Evolutionary conservation across 2,113 vertebrate species (phyloP), one percentile per base, ranked within the genome.

Genomic region (Murina feae): DNA sequence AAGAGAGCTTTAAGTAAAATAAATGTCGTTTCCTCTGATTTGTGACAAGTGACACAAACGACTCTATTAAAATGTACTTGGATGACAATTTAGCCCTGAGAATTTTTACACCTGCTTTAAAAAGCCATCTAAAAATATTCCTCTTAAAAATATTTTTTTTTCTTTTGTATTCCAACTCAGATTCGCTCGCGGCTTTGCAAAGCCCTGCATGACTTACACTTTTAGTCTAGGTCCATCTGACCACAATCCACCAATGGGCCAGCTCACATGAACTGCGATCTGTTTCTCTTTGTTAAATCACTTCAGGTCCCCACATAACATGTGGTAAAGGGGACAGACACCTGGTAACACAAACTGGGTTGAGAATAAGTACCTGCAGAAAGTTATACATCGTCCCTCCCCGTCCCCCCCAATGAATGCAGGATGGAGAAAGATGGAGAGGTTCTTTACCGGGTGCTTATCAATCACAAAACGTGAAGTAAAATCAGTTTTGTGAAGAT

Each of bases 31-130:
- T 81, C 39, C 21, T 91, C 44, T 42, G 37, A 76, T 58, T 91
- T 93, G 80, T 94, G 65, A 96, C 60, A 94, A 85, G 49, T 35
- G 72, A 89, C 32, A 84, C 79, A 95, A 96, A 94, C 84, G 66
- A 78, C 25, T 85, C 49, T 66, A 80, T 93, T 91, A 84, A 96
- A 75, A 93, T 86, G 30, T 83, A 80, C 79, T 83, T 84, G 66
- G 68, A 53, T 79, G 69, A 86, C 51, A 96, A 65, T 75, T 91
- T 23, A 89, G 18, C 28, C 74, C 37, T 86, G 18, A 86, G 47
- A 89, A 80, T 89, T 84, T 78, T 14, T 58, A 91, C 13, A 84
- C n/a, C 4, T 75, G 16, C 72, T 89, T 91, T 79, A 63, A 93
- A 96, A 93, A 93, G 37, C 72, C 32, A 82, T 60, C 20, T 65